phyloP scores from a whole-genome alignment of 92 coral and sea anemone genomes.

The Bergia puertoricense region DNA sequence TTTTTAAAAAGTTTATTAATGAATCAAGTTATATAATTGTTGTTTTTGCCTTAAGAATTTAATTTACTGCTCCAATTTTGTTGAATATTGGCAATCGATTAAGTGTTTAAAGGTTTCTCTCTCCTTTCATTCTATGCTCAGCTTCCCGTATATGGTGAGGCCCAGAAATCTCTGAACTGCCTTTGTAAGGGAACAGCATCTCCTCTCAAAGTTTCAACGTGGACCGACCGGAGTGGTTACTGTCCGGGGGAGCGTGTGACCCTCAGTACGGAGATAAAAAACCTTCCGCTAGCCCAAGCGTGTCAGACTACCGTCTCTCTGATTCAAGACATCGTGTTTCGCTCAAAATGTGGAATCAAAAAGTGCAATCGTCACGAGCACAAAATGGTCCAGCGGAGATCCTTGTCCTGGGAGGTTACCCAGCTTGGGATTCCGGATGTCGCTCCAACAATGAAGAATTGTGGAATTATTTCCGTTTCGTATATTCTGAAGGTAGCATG shows the following conservation, averaged over 20 bases:
- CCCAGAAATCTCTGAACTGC: slow-evolving; percentile 78
- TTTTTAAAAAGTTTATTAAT: too few relatives aligned
- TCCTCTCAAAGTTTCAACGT: slow-evolving; percentile 65
- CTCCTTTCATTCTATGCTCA: slow-evolving; percentile 7
- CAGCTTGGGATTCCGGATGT: slow-evolving; percentile 90
- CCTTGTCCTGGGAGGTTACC: slow-evolving; percentile 66
- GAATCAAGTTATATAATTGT: too few relatives aligned
- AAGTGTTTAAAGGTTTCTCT: not conserved
- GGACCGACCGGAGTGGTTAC: slow-evolving; percentile 77
- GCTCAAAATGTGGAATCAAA: slow-evolving; percentile 69
- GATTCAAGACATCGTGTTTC: slow-evolving; percentile 66
- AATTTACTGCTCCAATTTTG: too few relatives aligned
- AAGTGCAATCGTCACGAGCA: slow-evolving; percentile 61
- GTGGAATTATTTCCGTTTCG: slow-evolving; percentile 81
- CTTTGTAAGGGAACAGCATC: slow-evolving; percentile 77
- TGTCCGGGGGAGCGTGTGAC: slow-evolving; percentile 75
- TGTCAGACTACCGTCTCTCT: slow-evolving; percentile 68
- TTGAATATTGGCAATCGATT: not conserved
- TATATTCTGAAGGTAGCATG: slow-evolving; percentile 75
- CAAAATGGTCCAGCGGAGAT: slow-evolving; percentile 69
- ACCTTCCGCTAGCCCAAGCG: slow-evolving; percentile 70
- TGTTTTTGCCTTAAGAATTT: too few relatives aligned
- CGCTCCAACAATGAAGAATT: slow-evolving; percentile 82
- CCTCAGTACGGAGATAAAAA: slow-evolving; percentile 65
- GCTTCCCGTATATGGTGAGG: slow-evolving; percentile 86